Evolutionary conservation across 2,797 vertebrate genomes (phyloP), one percentile per base, ranked within the genome.

Genomic region (Pampus argenteus): DNA sequence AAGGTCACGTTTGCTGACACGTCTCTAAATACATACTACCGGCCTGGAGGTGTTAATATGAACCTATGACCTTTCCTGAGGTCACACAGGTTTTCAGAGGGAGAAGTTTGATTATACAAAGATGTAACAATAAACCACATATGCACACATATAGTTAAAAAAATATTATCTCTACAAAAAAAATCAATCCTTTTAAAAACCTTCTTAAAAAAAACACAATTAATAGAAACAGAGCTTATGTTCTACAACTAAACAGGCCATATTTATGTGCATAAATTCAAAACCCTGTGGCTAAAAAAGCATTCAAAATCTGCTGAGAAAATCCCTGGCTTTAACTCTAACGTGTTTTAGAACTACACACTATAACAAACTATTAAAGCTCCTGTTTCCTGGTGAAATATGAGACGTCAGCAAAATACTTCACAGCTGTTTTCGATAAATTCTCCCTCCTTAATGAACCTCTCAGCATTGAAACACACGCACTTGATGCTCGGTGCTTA

Each of bases 11-110:
- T 67, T 57, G 66, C 86, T 79, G 82, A 85, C 77, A 78, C 74
- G 73, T 86, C 82, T 86, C 71, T 81, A 83, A 87, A 87, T 79
- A 71, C 74, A 66, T 68, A 71, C n/a, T 66, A 69, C 78, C 78
- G 75, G 75, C 71, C 82, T 34, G 9, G 48, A 72, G 70, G 64
- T 61, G 58, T 55, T 4, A 9, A 52, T 23, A 0, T 22, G 50
- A 68, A 64, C 62, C 34, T 62, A 10, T 56, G 71, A 84, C 73
- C 69, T 81, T 40, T 67, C 18, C 44, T 49, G 57, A 31, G 47
- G 58, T 77, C 68, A 67, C 44, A 28, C 63, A 71, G 72, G 58
- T 85, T 84, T 77, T 40, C 36, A 70, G 36, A 23, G 18, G 36
- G 52, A 69, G 42, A 28, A 22, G 44, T 5, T 28, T 51, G 11